phyloP scores from a whole-genome alignment of 2,888 invertebrate species.

The Philonicus albiceps region DNA sequence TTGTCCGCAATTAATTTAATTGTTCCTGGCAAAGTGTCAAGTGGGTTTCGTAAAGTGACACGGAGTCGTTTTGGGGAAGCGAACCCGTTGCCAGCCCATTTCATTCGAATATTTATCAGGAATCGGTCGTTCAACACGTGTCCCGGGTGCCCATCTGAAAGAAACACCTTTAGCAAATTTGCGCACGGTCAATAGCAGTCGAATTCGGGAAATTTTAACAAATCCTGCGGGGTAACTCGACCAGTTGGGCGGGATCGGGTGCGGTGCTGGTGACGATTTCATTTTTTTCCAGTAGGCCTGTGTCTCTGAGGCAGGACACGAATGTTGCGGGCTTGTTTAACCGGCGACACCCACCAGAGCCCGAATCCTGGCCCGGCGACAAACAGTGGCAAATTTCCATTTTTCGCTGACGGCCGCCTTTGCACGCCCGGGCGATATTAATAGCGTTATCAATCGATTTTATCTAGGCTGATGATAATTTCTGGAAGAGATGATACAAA shows the following conservation, averaged over 20 bases:
- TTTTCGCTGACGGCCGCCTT: neutral
- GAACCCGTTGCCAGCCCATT: constrained; percentile 11
- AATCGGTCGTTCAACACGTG: constrained; percentile 38
- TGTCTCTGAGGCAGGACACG: neutral
- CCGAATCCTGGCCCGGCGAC: neutral
- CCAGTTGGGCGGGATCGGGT: neutral
- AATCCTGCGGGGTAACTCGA: neutral
- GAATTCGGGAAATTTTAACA: constrained; percentile 12
- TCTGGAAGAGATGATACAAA: constrained; percentile 43
- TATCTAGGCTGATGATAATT: constrained; percentile 35
- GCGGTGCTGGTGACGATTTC: neutral
- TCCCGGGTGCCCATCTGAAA: neutral
- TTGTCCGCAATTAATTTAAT: neutral
- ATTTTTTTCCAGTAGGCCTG: neutral
- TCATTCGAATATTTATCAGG: constrained; percentile 30
- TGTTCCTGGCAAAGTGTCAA: neutral
- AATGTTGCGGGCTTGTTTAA: neutral
- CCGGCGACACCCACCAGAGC: neutral
- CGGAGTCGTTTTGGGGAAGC: neutral
- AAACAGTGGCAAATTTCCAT: constrained; percentile 19
- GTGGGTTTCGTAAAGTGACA: neutral
- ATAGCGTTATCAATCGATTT: constrained; percentile 46
- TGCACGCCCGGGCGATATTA: constrained; percentile 34
- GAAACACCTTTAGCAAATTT: constrained; percentile 11
- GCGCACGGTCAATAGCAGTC: neutral